phyloP scores from a whole-genome alignment of 2,113 vertebrate species.

The Hyperopisus bebe region DNA sequence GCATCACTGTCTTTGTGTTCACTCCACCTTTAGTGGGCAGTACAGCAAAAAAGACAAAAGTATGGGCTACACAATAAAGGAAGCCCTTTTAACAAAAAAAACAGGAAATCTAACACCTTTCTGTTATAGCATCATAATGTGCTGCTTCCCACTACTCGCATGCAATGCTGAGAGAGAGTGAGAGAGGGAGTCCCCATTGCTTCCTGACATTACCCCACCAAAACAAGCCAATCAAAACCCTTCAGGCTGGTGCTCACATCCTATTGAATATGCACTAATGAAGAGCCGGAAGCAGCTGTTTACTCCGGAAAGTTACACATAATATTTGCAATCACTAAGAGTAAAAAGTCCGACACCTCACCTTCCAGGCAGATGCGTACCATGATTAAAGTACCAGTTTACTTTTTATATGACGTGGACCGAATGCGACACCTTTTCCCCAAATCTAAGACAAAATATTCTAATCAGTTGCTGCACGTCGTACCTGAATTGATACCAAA shows the following conservation, averaged over 20 bases:
- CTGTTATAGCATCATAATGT: background rate
- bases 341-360: background rate
- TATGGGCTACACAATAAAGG: background rate
- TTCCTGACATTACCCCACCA: background rate
- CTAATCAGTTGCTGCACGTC: background rate
- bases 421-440: background rate
- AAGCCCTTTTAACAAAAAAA: background rate
- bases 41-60: background rate
- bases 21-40: background rate
- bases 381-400: background rate
- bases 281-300: background rate
- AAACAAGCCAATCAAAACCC: background rate
- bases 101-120: background rate
- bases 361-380: background rate
- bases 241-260: background rate
- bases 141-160: background rate
- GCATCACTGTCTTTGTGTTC: background rate
- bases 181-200: background rate
- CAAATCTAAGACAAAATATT: background rate
- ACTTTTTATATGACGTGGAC: background rate
- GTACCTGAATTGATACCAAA: background rate
- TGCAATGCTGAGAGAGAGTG: background rate
- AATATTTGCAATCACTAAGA: background rate
- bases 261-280: background rate
- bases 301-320: background rate